phyloP scores from a whole-genome alignment of 2,888 invertebrate species.

The Lomographa bimaculata region DNA sequence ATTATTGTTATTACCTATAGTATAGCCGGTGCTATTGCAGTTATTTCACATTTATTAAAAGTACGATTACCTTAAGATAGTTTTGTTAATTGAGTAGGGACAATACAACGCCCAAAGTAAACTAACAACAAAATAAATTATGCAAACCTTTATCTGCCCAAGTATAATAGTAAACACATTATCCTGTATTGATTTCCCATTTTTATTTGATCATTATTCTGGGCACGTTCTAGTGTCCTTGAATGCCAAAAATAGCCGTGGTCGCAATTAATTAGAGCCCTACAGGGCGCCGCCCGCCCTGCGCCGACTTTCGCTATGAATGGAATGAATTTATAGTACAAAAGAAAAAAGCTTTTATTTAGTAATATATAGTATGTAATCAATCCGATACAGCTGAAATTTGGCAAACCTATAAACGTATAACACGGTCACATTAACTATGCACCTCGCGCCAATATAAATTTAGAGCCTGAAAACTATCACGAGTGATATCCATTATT shows the following conservation, averaged over 20 bases:
- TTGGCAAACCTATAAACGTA: no score
- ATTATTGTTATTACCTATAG: no score
- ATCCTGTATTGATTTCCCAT: constrained; percentile 20
- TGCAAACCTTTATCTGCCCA: not conserved
- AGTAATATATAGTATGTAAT: no score
- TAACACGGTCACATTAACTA: no score
- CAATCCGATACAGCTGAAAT: no score
- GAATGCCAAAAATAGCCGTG: constrained; percentile 51
- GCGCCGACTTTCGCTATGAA: constrained; percentile 46
- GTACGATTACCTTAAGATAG: no score
- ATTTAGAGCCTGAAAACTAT: no score
- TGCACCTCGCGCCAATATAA: no score
- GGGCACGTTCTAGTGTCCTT: constrained; percentile 57
- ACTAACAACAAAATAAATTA: constrained; percentile 2
- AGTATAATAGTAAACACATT: constrained; percentile 13
- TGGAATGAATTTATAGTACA: constrained; percentile 54
- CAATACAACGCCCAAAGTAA: not conserved
- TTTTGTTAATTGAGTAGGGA: no score
- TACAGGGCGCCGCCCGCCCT: constrained; percentile 28
- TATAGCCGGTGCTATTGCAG: no score
- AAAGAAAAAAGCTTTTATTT: constrained; percentile 48
- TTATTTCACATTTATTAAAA: no score
- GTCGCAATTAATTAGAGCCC: constrained; percentile 57
- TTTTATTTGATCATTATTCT: constrained; percentile 33
- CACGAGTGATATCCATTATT: no score